A percentile compares a stretch with the other conserved stretches of the same genome.
These are phyloP conservation scores for Micromys minutus DNA, from an alignment of 2,113 vertebrate species.

Conservation along the genomic window DNA sequence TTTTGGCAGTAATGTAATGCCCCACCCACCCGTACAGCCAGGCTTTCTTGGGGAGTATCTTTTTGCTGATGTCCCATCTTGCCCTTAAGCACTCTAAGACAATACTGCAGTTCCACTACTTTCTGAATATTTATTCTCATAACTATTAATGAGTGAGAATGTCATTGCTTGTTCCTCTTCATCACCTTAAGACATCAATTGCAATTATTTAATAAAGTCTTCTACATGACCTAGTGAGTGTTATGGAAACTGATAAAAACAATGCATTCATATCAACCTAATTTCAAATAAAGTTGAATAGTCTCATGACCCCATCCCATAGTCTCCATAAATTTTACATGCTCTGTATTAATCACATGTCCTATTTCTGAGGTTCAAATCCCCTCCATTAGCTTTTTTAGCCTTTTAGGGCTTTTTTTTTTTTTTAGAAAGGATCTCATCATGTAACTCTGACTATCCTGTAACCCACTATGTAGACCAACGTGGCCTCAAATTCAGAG, in stretches of 20 bases:
- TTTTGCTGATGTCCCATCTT: background rate
- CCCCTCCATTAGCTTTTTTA: background rate
- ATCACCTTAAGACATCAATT: background rate
- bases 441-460: background rate
- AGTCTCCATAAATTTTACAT: background rate
- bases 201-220: background rate
- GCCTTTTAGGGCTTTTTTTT: background rate
- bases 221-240: too few species aligned
- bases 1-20: background rate
- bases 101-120: too few species aligned
- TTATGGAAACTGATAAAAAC: background rate
- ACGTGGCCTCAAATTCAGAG: background rate
- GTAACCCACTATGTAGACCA: background rate
- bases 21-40: background rate
- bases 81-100: background rate
- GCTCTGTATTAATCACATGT: background rate
- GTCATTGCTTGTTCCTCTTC: background rate
- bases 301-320: background rate
- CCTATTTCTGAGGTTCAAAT: background rate
- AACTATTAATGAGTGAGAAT: background rate
- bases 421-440: background rate
- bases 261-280: background rate
- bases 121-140: background rate
- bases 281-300: background rate
- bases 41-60: background rate